Evolutionary conservation across 1,140 invertebrate species (phyloP), one percentile per base, ranked within the genome.

Genomic region (Heliconius eleuchia): DNA sequence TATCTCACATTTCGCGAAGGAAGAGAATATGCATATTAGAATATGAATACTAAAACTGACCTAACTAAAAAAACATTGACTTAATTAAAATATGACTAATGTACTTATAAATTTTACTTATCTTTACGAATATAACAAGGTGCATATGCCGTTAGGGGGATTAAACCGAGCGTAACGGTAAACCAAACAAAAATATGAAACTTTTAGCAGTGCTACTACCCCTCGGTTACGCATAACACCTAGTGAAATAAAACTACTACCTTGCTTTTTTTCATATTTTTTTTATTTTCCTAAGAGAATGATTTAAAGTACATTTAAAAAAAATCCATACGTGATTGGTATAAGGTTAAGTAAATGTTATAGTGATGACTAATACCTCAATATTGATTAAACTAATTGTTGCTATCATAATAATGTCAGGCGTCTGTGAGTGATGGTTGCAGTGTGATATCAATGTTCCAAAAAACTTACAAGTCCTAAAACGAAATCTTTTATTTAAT

Each of bases 321-420:
- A 23, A 23, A 23, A 23, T 1, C 19, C 18, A 55, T 52, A 19
- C 50, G 11, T 34, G 34, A 37, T 37, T 37, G 34, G 34, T 7
- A 55, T 57, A 23, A 57, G 55, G 0, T 57, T 23, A 23, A 9
- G 1, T 66, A 30, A 30, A 3, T 66, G 13, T 66, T 66, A 30
- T 66, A 74, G 66, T 66, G 60, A 60, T 82, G 42, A 70, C 50
- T 70, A 74, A 50, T 27, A 18, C 19, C 37, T 57, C 60, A 71
- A 66, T 82, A 84, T 80, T 79, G 83, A 84, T 84, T 83, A 82
- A 82, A 84, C 80, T 74, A 78, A 75, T 71, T 79, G 74, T 78
- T 83, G 80, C 78, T 83, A 76, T 77, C 71, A 79, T 71, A 71
- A 60, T 80, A 76, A 46, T 80, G 75, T 42, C 73, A 83, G 83